Evolutionary conservation across 2,113 vertebrate genomes (phyloP).

Genomic region (Chiloscyllium plagiosum): DNA sequence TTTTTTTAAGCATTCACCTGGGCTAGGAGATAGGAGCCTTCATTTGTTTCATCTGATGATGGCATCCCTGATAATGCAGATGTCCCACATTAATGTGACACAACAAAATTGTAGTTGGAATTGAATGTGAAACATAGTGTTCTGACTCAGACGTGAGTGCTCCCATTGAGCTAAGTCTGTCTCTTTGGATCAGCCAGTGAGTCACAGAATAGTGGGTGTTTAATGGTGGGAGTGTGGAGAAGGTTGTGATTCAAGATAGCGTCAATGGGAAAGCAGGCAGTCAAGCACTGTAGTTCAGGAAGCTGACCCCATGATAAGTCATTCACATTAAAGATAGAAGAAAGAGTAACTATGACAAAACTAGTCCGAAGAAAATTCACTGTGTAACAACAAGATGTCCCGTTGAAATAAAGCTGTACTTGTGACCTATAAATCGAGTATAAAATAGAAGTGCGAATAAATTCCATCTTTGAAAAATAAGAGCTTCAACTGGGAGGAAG

Average conservation of each 20-base stretch:
- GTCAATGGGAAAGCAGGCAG: neutral
- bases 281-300: neutral
- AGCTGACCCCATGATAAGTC: neutral
- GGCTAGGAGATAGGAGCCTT: neutral
- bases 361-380: neutral
- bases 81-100: neutral
- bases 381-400: neutral
- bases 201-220: neutral
- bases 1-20: neutral
- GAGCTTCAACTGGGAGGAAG: neutral
- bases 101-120: neutral
- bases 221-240: neutral
- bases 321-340: neutral
- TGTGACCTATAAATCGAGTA: neutral
- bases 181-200: neutral
- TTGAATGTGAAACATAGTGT: neutral
- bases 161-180: neutral
- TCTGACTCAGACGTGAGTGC: neutral
- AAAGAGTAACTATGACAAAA: neutral
- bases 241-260: neutral
- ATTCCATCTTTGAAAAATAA: neutral
- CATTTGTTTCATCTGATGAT: neutral
- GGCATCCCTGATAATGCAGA: neutral
- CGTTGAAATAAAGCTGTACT: neutral
- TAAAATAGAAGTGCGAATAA: neutral